Conservation (phyloP, 2,888 invertebrate species). For the Cryptocephalus primarius region DNA sequence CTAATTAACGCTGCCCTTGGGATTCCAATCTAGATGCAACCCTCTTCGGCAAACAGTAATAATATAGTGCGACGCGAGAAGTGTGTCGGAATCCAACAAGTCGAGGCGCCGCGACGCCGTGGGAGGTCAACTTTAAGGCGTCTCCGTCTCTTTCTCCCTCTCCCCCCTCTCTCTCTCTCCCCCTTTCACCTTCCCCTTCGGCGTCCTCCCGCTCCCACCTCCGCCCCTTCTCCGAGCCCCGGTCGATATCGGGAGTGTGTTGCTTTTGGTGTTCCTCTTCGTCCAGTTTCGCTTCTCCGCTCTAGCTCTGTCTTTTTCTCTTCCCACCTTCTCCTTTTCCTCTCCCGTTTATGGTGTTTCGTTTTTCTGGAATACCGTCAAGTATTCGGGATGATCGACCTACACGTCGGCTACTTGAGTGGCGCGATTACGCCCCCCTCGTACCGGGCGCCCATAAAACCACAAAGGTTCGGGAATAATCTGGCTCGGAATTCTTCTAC, state of each 20-base stretch:
- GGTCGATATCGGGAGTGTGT: conserved; percentile 18
- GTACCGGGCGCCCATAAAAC: too few relatives aligned
- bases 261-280: conserved; percentile 13
- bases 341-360: too few relatives aligned
- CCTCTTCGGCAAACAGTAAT: conserved; percentile 31
- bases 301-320: background rate
- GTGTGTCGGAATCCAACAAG: conserved; percentile 37
- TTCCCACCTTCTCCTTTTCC: background rate
- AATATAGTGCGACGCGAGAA: conserved; percentile 33
- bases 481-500: too few relatives aligned
- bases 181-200: conserved; percentile 15
- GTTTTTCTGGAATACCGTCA: too few relatives aligned
- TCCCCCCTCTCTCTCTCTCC: conserved; percentile 28
- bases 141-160: conserved; percentile 34
- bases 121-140: conserved; percentile 42
- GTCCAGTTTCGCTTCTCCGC: background rate
- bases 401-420: too few relatives aligned
- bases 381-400: too few relatives aligned
- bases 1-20: conserved; percentile 3
- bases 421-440: too few relatives aligned
- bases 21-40: conserved; percentile 17
- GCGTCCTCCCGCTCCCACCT: conserved; percentile 13
- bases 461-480: too few relatives aligned
- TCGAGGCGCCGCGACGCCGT: conserved; percentile 35
- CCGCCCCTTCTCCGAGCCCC: conserved; percentile 4